These are phyloP conservation scores for Sympetrum striolatum DNA, from an alignment of 2,888 invertebrate species.

Conservation along the genomic window DNA sequence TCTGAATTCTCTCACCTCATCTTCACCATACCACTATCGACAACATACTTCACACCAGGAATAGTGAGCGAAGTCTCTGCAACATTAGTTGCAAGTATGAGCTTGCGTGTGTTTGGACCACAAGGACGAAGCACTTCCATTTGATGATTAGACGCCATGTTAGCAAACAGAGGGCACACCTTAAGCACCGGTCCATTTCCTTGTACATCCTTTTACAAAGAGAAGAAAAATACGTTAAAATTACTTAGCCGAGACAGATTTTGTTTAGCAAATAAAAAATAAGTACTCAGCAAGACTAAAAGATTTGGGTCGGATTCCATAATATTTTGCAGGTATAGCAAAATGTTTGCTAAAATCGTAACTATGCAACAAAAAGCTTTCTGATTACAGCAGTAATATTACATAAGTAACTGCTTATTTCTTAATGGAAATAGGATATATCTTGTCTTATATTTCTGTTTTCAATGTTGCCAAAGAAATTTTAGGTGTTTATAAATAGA, in stretches of 20 bases:
- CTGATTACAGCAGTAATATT: background rate
- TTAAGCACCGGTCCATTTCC: constrained; percentile 71
- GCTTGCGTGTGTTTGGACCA: constrained; percentile 60
- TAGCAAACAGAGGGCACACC: constrained; percentile 70
- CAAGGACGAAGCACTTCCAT: constrained; percentile 61
- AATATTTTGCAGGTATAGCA: too few species aligned
- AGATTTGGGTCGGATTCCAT: too few species aligned
- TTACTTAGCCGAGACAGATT: too few species aligned
- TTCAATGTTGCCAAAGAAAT: too few species aligned
- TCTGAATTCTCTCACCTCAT: constrained; percentile 66
- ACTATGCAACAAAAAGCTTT: too few species aligned
- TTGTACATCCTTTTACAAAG: constrained; percentile 53
- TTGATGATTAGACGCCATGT: constrained; percentile 62
- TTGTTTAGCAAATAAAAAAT: too few species aligned
- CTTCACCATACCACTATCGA: constrained; percentile 93
- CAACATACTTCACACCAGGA: constrained; percentile 82
- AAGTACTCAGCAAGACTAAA: background rate
- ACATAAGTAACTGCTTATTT: background rate
- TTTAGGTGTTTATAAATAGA: too few species aligned
- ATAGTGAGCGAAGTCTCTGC: constrained; percentile 70
- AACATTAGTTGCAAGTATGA: constrained; percentile 67
- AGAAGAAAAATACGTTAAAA: too few species aligned
- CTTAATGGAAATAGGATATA: too few species aligned
- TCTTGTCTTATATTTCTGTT: too few species aligned
- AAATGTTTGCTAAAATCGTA: too few species aligned